phyloP scores from a whole-genome alignment of 2,113 vertebrate genomes.

The Penelope pileata region DNA sequence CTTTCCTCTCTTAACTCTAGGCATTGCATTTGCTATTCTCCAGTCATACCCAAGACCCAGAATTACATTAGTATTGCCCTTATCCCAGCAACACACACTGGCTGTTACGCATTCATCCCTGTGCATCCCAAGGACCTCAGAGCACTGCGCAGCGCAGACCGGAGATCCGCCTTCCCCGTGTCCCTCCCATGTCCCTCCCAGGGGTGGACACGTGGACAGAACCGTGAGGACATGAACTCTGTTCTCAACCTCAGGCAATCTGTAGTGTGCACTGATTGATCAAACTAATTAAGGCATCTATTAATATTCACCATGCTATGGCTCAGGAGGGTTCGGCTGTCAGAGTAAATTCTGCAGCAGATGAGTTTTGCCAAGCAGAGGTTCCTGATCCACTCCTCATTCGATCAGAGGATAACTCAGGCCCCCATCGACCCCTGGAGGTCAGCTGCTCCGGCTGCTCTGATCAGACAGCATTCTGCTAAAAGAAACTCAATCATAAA shows the following conservation, averaged over 20 bases:
- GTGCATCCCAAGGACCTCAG: neutral
- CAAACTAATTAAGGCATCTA: neutral
- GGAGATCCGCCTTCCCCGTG: neutral
- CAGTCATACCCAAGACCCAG: neutral
- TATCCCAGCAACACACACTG: neutral
- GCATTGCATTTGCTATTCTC: neutral
- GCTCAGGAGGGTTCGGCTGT: neutral
- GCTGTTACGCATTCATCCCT: neutral
- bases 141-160: neutral
- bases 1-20: neutral
- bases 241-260: neutral
- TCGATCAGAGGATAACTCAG: neutral
- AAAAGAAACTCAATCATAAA: neutral
- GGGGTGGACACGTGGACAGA: neutral
- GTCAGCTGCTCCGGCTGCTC: neutral
- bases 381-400: neutral
- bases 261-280: conserved; percentile 20
- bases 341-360: neutral
- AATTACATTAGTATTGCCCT: neutral
- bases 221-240: neutral
- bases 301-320: conserved; percentile 2
- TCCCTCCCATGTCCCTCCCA: neutral
- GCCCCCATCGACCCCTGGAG: neutral
- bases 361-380: neutral
- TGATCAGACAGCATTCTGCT: neutral